Base-by-base conservation (phyloP, 2,888 invertebrate species). In the Limenitis camilla region DNA sequence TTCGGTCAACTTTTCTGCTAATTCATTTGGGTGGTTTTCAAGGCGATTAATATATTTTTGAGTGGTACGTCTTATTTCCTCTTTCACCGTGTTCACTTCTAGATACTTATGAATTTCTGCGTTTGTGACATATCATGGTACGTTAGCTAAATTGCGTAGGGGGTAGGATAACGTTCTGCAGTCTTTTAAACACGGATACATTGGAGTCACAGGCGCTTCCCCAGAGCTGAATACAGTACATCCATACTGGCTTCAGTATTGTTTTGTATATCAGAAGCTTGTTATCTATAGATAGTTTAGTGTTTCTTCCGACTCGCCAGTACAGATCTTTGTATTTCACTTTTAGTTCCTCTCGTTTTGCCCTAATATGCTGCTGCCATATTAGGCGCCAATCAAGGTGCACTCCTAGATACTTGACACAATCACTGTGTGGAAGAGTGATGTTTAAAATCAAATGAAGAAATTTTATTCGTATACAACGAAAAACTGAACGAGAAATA, bases 301-400 rank as follows among this genome's bases (percentile, higher is more conserved):
- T 52, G 36, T 58, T 56, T 36, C 57, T 40, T 30, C 47, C 53
- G 6, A 56, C 33, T 46, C 56, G 32, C 58, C 56, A 58, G 29
- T 58, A 47, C 10, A 59, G 47, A 30, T 47, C 8, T 41, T 42
- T 48, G 31, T 40, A 5, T n/a, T n/a, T n/a, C n/a, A n/a, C n/a
- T n/a, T n/a, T n/a, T n/a, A 41, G 7, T 27, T 49, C 35, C 9
- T 35, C 41, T n/a, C 10, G 19, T 30, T 49, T 49, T 29, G 5
- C 9, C 29, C 30, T 42, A n/a, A 41, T 35, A 28, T 42, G 41
- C 6, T 40, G 4, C 8, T 49, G 35, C 41, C 36, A 42, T 1
- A 10, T 49, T 9, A 35, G 29, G 5, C 35, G 19, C 10, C 41
- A 28, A n/a, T 49, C 33, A 7, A 49, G 28, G n/a, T n/a, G n/a